Base-by-base conservation (phyloP, 2,888 invertebrate species). In the Cerceris ruficornis region DNA sequence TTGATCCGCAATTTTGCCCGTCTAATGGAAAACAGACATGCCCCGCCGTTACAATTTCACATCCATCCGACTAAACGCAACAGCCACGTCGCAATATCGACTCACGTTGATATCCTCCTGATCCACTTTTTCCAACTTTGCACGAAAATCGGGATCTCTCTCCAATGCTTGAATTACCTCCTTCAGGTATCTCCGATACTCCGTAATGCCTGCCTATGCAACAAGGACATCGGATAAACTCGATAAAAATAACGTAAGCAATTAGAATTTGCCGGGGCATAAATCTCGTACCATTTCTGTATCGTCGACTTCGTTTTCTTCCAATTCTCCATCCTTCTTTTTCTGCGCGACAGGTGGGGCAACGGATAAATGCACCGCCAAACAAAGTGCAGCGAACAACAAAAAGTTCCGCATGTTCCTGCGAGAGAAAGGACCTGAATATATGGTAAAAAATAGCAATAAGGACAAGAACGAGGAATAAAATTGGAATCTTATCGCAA, bases 141-240 rank as follows among this genome's bases (percentile, higher is more conserved):
- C 94, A 50, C 96, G 94, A 89, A 98, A 98, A 8, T 96, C 95
- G 0, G 95, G 95, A 93, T 99, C 99, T 83, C 96, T 96, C 93
- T 99, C 98, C 41, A 99, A 92, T 0, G 96, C 95, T 88, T 96
- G 95, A 0, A 98, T 97, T 0, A 99, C 97, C 93, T 99, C 98
- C 83, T 96, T 95, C 57, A 99, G 93, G 91, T 99, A 99, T 57
- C 97, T 94, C 83, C 97, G 96, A 93, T 99, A 99, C 90, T 97
- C 96, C 92, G 96, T 94, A 81, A 88, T 58, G 77, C 86, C 70
- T 71, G 84, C 90, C 80, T 85, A 39, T 6, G 0, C n/a, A 17
- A 46, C 62, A 13, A 61, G 13, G 0, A 55, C 9, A 7, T 8
- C 7, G 0, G 50, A 8, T 54, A 0, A 66, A 7, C 9, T 8